Evolutionary conservation across 2,888 invertebrate species (phyloP).

Genomic region (Pollenia amentaria): DNA sequence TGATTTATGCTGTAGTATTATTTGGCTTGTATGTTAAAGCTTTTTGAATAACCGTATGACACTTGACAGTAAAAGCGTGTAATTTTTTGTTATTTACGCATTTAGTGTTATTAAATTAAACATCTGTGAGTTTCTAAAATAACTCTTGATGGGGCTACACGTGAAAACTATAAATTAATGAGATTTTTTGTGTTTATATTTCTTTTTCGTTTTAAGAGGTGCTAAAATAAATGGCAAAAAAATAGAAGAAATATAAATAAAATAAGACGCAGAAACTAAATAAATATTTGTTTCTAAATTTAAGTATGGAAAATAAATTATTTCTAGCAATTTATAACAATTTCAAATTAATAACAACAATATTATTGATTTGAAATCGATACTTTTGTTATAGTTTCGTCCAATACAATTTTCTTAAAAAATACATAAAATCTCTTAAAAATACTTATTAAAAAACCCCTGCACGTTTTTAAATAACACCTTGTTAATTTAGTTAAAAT

Average conservation of each 20-base stretch:
- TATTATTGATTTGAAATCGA: constrained; percentile 34
- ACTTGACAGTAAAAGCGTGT: constrained; percentile 74
- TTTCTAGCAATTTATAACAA: not conserved
- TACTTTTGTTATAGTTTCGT: not conserved
- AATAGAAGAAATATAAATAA: not conserved
- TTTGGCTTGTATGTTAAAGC: not conserved
- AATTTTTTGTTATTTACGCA: constrained; percentile 70
- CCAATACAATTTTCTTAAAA: constrained; percentile 3
- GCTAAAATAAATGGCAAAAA: not conserved
- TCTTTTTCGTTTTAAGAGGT: not conserved
- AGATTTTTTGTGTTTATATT: constrained; percentile 19
- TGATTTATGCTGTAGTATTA: constrained; percentile 63
- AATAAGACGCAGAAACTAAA: not conserved
- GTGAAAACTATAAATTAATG: constrained; percentile 50
- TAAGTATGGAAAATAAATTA: not conserved
- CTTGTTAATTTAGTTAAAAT: constrained; percentile 68
- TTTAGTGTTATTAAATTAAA: constrained; percentile 59
- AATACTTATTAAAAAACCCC: constrained; percentile 43
- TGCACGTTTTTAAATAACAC: constrained; percentile 71
- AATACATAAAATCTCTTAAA: not conserved
- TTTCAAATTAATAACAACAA: not conserved
- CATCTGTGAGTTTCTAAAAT: constrained; percentile 59
- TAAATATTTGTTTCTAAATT: not conserved
- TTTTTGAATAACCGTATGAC: constrained; percentile 62
- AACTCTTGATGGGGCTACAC: constrained; percentile 35